Conservation (phyloP, 1,140 invertebrate genomes). For the Tenebrio molitor region DNA sequence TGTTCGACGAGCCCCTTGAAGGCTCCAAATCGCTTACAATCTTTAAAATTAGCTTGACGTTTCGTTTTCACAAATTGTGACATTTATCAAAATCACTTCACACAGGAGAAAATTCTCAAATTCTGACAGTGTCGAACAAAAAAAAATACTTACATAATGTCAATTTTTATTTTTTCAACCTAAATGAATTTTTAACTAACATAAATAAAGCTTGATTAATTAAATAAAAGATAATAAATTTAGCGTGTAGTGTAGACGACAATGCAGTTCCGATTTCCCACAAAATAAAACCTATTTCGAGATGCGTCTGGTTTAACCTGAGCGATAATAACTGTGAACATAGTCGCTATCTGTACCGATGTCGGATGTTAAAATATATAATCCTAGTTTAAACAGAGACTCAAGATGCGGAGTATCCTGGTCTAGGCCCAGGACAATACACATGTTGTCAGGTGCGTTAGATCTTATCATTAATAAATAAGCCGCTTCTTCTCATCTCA, state of each 20-base stretch:
- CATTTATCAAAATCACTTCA: too few relatives aligned
- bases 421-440: conserved; percentile 40
- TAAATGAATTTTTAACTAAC: too few relatives aligned
- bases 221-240: too few relatives aligned
- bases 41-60: too few relatives aligned
- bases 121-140: too few relatives aligned
- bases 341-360: conserved; percentile 37
- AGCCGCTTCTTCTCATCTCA: conserved; percentile 50
- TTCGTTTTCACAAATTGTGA: too few relatives aligned
- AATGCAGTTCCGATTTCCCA: conserved; percentile 37
- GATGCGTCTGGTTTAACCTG: background rate
- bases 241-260: background rate
- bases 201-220: too few relatives aligned
- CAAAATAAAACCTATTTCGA: background rate
- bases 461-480: conserved; percentile 48
- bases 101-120: too few relatives aligned
- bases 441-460: conserved; percentile 50
- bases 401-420: conserved; percentile 32
- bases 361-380: conserved; percentile 47
- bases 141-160: too few relatives aligned
- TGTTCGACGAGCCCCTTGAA: too few relatives aligned
- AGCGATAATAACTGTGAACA: conserved; percentile 30
- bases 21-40: too few relatives aligned
- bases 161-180: background rate
- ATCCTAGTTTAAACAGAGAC: conserved; percentile 46